These are phyloP conservation scores for Crotalus tigris DNA, from an alignment of 2,113 vertebrate genomes.

Conservation along the genomic window DNA sequence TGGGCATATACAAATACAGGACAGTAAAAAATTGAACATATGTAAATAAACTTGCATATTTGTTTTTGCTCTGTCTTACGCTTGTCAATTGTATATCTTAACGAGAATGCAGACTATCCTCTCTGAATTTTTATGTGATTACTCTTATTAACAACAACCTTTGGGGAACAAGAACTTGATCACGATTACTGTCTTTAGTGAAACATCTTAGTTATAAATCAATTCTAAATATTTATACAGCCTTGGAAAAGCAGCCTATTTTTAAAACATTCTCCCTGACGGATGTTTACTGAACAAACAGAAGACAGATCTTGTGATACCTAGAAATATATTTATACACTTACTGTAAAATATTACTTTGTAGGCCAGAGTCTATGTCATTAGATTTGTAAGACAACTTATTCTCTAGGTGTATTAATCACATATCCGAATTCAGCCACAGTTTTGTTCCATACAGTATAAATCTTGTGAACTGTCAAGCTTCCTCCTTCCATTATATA, in stretches of 20 bases:
- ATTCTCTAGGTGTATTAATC: not conserved
- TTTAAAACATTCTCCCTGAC: slow-evolving; percentile 3
- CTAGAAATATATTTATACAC: not conserved
- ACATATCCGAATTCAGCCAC: not conserved
- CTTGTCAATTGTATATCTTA: not conserved
- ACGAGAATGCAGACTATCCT: not conserved
- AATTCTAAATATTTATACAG: slow-evolving; percentile 1
- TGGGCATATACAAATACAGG: not conserved
- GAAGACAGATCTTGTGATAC: not conserved
- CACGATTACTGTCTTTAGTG: not conserved
- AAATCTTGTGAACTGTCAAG: too few relatives aligned
- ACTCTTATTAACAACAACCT: not conserved
- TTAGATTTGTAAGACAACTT: not conserved
- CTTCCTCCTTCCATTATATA: too few relatives aligned
- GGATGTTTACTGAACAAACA: not conserved
- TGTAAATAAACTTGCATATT: not conserved
- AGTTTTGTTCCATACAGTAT: not conserved
- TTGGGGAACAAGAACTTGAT: not conserved
- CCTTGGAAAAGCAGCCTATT: not conserved
- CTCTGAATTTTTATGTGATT: not conserved
- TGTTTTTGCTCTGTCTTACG: not conserved
- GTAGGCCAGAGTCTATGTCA: not conserved
- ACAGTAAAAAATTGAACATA: not conserved
- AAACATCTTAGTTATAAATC: not conserved
- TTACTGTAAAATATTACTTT: not conserved